These are phyloP conservation scores for Diorhabda sublineata DNA, from an alignment of 1,140 invertebrate genomes.

Conservation along the genomic window DNA sequence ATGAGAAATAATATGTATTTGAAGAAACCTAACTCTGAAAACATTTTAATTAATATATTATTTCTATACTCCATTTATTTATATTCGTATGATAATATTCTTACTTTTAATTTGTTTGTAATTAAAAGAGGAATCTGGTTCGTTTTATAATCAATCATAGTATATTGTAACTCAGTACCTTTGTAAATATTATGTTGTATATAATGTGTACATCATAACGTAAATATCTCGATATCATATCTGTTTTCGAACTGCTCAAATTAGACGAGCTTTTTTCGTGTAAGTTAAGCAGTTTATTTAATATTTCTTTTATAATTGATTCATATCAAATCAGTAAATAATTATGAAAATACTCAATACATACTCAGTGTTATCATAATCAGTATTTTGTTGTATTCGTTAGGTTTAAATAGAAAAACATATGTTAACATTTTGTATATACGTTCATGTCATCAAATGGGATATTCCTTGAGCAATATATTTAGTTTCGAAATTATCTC, in stretches of 20 bases:
- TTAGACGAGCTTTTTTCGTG: slow-evolving; percentile 13
- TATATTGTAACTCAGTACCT: slow-evolving; percentile 16
- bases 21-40: too few species aligned
- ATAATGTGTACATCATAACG: slow-evolving; percentile 22
- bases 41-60: too few species aligned
- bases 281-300: slow-evolving; percentile 26
- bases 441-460: slow-evolving; percentile 29
- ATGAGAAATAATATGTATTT: too few species aligned
- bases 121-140: neutral
- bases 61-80: too few species aligned
- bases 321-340: slow-evolving; percentile 47
- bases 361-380: slow-evolving; percentile 28
- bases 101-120: too few species aligned
- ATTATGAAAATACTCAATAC: slow-evolving; percentile 32
- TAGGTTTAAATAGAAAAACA: slow-evolving; percentile 6
- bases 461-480: slow-evolving; percentile 39
- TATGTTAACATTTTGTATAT: slow-evolving; percentile 29
- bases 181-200: slow-evolving; percentile 21
- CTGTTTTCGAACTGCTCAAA: slow-evolving; percentile 28
- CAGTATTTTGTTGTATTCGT: slow-evolving; percentile 33
- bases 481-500: slow-evolving; percentile 32
- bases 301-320: slow-evolving; percentile 39
- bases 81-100: too few species aligned
- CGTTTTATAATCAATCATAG: slow-evolving; percentile 16
- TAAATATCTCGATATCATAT: slow-evolving; percentile 34